These are phyloP conservation scores for Eulimnadia texana DNA, from an alignment of 1,140 invertebrate genomes.

Conservation along the genomic window DNA sequence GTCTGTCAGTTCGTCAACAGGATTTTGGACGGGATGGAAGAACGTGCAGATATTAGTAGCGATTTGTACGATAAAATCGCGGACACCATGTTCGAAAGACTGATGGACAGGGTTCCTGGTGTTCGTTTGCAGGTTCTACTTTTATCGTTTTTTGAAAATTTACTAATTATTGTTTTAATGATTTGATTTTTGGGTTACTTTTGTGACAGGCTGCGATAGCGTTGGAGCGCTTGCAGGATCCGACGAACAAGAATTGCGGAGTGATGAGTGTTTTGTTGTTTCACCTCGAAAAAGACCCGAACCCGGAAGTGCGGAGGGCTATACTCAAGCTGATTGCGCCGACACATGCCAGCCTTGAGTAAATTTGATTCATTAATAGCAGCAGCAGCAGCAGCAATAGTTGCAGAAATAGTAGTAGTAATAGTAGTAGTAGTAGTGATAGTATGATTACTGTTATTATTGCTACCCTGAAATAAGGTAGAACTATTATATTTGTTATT, in stretches of 20 bases:
- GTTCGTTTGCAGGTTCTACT: not conserved
- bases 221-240: conserved; percentile 64
- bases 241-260: conserved; percentile 52
- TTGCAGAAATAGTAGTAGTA: too few relatives aligned
- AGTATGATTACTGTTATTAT: too few relatives aligned
- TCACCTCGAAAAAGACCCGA: conserved; percentile 58
- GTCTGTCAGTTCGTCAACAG: conserved; percentile 59
- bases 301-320: conserved; percentile 48
- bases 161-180: too few relatives aligned
- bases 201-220: conserved; percentile 62
- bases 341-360: conserved; percentile 25
- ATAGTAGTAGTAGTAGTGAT: too few relatives aligned
- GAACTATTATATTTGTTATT: too few relatives aligned
- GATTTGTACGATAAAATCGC: conserved; percentile 54
- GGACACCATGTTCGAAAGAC: conserved; percentile 47
- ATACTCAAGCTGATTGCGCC: conserved; percentile 49
- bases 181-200: conserved; percentile 49
- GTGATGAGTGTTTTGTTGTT: conserved; percentile 63
- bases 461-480: too few relatives aligned
- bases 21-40: conserved; percentile 52
- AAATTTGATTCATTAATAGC: too few relatives aligned
- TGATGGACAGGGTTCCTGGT: conserved; percentile 30
- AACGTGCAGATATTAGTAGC: conserved; percentile 61
- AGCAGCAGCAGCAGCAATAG: too few relatives aligned
- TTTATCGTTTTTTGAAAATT: too few relatives aligned